A percentile compares a stretch with the other conserved stretches of the same genome.
These are phyloP conservation scores for Leucoma salicis DNA, from an alignment of 2,888 invertebrate species.

Conservation along the genomic window DNA sequence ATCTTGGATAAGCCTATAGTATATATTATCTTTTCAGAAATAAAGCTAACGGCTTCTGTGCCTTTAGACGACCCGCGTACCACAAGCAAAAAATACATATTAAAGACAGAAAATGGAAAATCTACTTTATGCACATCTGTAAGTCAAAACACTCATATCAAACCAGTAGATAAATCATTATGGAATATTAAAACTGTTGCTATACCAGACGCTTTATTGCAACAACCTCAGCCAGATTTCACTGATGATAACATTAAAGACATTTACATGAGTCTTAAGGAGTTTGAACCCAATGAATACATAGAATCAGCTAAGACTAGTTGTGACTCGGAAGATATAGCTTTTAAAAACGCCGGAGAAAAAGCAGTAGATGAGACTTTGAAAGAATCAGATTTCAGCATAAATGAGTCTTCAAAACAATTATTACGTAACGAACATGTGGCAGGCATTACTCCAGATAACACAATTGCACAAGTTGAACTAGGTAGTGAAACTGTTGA, in stretches of 20 bases:
- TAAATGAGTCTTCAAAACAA: background rate
- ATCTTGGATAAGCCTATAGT: background rate
- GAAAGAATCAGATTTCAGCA: background rate
- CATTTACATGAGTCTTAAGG: constrained; percentile 47
- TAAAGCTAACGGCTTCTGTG: constrained; percentile 43
- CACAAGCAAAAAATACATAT: constrained; percentile 51
- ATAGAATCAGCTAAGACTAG: constrained; percentile 50
- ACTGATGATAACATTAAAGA: constrained; percentile 38
- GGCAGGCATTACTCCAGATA: background rate
- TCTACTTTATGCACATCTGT: constrained; percentile 38
- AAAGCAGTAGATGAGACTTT: background rate
- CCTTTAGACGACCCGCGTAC: constrained; percentile 61
- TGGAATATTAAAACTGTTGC: constrained; percentile 44
- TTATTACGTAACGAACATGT: background rate
- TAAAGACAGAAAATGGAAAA: constrained; percentile 42
- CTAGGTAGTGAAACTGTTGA: constrained; percentile 2
- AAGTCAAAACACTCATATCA: constrained; percentile 48
- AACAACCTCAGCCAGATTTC: constrained; percentile 14
- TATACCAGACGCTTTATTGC: constrained; percentile 47
- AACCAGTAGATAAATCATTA: constrained; percentile 38
- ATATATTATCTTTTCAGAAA: constrained; percentile 51
- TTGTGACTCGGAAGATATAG: background rate
- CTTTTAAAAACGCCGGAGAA: background rate
- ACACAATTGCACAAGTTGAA: constrained; percentile 40
- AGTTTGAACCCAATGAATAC: constrained; percentile 37